Conservation (phyloP, 2,797 vertebrate species). For the Pipistrellus kuhlii region DNA sequence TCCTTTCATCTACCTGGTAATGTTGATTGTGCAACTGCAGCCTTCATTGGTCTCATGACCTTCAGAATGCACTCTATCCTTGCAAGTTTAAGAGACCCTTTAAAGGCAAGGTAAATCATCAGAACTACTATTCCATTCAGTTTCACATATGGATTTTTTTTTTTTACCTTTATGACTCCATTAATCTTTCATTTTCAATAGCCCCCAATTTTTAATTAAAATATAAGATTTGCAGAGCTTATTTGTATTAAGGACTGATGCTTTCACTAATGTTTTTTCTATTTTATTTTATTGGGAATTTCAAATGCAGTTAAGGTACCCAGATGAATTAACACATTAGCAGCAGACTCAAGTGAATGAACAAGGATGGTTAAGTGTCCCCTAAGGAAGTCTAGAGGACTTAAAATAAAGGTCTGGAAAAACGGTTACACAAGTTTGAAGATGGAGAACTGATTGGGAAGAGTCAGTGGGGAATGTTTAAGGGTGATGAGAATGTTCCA, state of each 20-base stretch:
- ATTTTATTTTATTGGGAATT: conserved; percentile 79
- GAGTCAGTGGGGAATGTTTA: neutral
- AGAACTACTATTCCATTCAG: conserved; percentile 22
- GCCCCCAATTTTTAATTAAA: conserved; percentile 61
- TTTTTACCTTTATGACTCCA: conserved; percentile 51
- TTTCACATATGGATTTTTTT: conserved; percentile 58
- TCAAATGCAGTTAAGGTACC: conserved; percentile 73
- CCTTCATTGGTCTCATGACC: neutral
- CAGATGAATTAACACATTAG: conserved; percentile 76
- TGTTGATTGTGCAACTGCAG: neutral
- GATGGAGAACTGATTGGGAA: neutral
- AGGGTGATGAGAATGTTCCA: neutral
- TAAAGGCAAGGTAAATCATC: neutral
- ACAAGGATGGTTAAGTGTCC: conserved; percentile 73
- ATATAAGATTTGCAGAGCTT: neutral
- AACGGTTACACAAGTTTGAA: neutral
- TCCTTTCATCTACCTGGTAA: neutral
- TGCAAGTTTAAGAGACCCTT: neutral
- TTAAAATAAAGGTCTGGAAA: conserved; percentile 30
- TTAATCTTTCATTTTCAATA: conserved; percentile 64
- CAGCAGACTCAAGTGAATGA: conserved; percentile 74
- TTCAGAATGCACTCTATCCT: conserved; percentile 1
- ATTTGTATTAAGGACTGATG: conserved; percentile 80
- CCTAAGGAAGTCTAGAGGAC: conserved; percentile 63
- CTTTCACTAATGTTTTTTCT: conserved; percentile 73